phyloP scores from a whole-genome alignment of 2,113 vertebrate genomes.

The Tachysurus fulvidraco region DNA sequence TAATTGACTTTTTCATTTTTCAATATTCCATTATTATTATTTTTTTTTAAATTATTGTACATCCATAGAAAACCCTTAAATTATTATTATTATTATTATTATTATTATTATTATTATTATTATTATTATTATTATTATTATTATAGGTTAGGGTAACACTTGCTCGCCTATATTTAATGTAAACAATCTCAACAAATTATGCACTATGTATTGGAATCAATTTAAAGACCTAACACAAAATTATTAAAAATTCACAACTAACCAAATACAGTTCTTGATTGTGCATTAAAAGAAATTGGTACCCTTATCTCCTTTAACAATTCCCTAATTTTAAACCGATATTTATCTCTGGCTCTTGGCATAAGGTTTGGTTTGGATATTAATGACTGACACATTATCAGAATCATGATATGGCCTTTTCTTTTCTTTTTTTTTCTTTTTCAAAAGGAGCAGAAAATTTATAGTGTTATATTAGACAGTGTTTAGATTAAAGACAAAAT shows the following conservation, averaged over 20 bases:
- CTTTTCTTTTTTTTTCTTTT: neutral
- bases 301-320: neutral
- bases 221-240: neutral
- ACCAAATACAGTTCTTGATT: neutral
- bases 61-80: neutral
- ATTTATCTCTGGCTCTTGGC: neutral
- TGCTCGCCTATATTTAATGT: neutral
- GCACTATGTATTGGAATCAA: neutral
- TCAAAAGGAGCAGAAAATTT: neutral
- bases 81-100: slow-evolving; percentile 14
- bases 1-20: neutral
- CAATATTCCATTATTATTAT: neutral
- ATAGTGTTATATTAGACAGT: neutral
- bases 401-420: neutral
- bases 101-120: slow-evolving; percentile 26
- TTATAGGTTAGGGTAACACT: neutral
- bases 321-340: neutral
- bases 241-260: neutral
- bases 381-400: neutral
- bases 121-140: slow-evolving; percentile 10
- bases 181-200: neutral
- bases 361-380: neutral
- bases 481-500: neutral
- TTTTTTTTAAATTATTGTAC: neutral
- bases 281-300: neutral